A percentile compares a stretch with the other conserved stretches of the same genome.
Conservation (phyloP, 1,140 invertebrate species). For the Brachystomella parvula region DNA sequence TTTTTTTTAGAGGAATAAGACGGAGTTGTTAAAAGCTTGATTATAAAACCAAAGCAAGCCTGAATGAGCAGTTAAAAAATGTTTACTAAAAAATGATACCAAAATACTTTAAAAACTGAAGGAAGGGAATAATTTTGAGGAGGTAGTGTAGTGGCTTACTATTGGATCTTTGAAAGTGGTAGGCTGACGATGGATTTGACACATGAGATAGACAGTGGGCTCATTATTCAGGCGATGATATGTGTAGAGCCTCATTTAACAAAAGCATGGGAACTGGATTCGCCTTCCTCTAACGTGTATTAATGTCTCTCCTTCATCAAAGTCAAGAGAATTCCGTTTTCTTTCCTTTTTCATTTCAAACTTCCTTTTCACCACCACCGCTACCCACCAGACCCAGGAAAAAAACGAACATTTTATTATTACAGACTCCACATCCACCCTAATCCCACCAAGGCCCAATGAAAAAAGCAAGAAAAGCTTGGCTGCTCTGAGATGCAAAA, state of each 20-base stretch:
- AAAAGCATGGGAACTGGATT: slow-evolving; percentile 39
- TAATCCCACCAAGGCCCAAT: neutral
- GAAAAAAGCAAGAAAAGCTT: too few relatives aligned
- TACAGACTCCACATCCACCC: slow-evolving; percentile 1
- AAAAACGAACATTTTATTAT: neutral
- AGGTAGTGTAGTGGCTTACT: too few relatives aligned
- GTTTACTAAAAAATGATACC: too few relatives aligned
- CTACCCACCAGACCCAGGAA: slow-evolving; percentile 11
- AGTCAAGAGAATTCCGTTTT: slow-evolving; percentile 36
- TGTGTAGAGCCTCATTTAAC: slow-evolving; percentile 39
- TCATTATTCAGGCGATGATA: slow-evolving; percentile 39
- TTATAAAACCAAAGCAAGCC: too few relatives aligned
- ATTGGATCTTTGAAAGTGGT: too few relatives aligned
- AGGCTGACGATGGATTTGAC: slow-evolving; percentile 34
- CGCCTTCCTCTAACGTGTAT: slow-evolving; percentile 37
- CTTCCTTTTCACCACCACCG: slow-evolving; percentile 35
- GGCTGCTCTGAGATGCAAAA: neutral
- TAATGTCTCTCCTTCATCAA: slow-evolving; percentile 36
- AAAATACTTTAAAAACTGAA: too few relatives aligned
- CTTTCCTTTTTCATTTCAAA: slow-evolving; percentile 29
- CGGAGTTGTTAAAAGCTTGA: too few relatives aligned
- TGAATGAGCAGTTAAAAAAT: too few relatives aligned
- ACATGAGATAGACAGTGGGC: slow-evolving; percentile 35
- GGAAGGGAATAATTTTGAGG: too few relatives aligned
- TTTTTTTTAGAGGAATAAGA: too few relatives aligned